Evolutionary conservation across 2,113 vertebrate genomes (phyloP), one percentile per base, ranked within the genome.

Genomic region (Astur gentilis): DNA sequence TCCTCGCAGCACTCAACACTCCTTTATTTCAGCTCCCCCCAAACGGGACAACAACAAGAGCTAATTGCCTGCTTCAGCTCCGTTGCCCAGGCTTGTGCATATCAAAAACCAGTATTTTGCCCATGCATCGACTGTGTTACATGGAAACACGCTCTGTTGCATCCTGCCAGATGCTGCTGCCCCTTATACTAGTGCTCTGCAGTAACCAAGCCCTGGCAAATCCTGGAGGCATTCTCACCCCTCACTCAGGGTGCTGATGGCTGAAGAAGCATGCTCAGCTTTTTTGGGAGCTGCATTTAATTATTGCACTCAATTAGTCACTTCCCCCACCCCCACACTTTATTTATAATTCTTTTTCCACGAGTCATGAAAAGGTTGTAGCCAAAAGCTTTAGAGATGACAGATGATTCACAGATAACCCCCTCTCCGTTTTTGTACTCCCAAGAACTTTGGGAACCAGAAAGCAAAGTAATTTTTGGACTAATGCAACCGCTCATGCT

Each of bases 241-340:
- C 81, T 80, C 47, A 3, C 60, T 90, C 55, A 20, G 61, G 84
- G 49, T 71, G 78, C 81, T 73, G 89, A 87, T 62, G 50, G 78
- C 58, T 93, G 79, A 62, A 95, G 78, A 81, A 77, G 93, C 62
- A 85, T 0, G 14, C 52, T 90, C 29, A 34, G 62, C 72, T 93
- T 80, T 97, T 90, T 38, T 77, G 54, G 89, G 92, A 87, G 70
- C 81, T 67, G 38, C 16, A 40, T 89, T 91, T 96, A 94, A 88
- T 95, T 97, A 78, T 50, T 90, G 87, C 90, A 15, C 87, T 90
- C 95, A 85, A 82, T 95, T 95, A 96, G 87, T 94, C 91, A 89
- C 76, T 94, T 95, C 69, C 75, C 49, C 45, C 81, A 17, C 93
- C 83, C 70, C 34, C 82, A 57, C 22, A 11, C 17, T 91, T 83